These are phyloP conservation scores for Sphaeramia orbicularis DNA, from an alignment of 2,797 vertebrate species.

Conservation along the genomic window DNA sequence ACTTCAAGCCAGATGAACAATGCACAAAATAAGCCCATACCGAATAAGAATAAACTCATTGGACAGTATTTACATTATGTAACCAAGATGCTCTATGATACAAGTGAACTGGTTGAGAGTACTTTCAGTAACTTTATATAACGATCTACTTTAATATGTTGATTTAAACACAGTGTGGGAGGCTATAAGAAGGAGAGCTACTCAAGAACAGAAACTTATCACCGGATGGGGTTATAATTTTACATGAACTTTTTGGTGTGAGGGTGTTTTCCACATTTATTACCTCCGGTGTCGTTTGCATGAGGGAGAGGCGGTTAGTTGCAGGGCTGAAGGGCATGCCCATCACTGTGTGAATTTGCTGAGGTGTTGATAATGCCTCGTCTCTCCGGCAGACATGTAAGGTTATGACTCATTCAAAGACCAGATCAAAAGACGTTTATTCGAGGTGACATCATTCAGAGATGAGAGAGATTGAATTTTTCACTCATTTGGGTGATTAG, in stretches of 20 bases:
- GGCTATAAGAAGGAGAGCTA: too few relatives aligned
- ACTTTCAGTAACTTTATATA: too few relatives aligned
- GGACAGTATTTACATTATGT: too few relatives aligned
- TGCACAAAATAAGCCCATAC: too few relatives aligned
- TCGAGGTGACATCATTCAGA: slow-evolving; percentile 59
- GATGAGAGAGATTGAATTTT: slow-evolving; percentile 72
- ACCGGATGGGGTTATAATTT: not conserved
- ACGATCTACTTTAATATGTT: too few relatives aligned
- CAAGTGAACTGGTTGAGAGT: too few relatives aligned
- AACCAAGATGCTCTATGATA: too few relatives aligned
- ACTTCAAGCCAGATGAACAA: too few relatives aligned
- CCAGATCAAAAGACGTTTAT: slow-evolving; percentile 76
- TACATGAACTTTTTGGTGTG: not conserved
- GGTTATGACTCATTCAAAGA: slow-evolving; percentile 72
- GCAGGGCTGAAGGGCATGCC: slow-evolving; percentile 54
- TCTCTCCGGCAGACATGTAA: slow-evolving; percentile 66
- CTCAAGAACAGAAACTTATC: not conserved
- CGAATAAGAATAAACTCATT: too few relatives aligned
- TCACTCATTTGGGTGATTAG: slow-evolving; percentile 82
- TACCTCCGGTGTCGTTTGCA: slow-evolving; percentile 27
- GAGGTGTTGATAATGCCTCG: slow-evolving; percentile 63
- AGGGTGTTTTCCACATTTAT: slow-evolving; percentile 4
- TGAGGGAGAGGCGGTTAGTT: slow-evolving; percentile 45
- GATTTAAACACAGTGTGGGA: too few relatives aligned
- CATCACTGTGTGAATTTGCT: slow-evolving; percentile 67